phyloP scores from a whole-genome alignment of 2,113 vertebrate species.

The cattle (Bos taurus) region DNA sequence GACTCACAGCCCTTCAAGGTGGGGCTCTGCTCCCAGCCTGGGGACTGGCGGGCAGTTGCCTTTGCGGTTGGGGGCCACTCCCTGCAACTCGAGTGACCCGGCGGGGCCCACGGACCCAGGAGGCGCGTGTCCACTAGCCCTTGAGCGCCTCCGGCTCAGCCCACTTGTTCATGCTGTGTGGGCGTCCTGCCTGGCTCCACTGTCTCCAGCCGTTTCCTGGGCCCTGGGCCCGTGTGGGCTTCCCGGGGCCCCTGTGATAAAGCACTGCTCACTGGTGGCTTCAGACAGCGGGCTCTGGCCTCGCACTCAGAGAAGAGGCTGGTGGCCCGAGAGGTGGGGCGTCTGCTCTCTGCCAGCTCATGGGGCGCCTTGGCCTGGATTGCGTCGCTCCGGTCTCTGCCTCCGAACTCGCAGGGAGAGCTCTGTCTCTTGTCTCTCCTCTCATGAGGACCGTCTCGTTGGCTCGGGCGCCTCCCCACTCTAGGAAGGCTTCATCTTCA shows the following conservation, averaged over 20 bases:
- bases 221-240: background rate
- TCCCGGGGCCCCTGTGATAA: background rate
- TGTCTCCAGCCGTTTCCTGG: background rate
- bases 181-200: background rate
- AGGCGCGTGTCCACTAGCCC: accelerated
- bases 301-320: background rate
- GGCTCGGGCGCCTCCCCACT: background rate
- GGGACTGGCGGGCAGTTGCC: background rate
- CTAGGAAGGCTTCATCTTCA: background rate
- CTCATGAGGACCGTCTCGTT: accelerated
- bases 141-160: accelerated
- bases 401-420: accelerated
- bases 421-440: background rate
- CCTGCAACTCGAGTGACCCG: too few species aligned
- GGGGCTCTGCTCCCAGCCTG: background rate
- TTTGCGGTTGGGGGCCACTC: accelerated
- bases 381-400: accelerated
- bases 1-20: accelerated
- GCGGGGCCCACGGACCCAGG: accelerated
- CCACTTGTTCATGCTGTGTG: accelerated
- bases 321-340: background rate
- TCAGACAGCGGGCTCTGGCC: accelerated
- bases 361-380: accelerated
- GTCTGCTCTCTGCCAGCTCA: accelerated
- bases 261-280: accelerated